A percentile compares a stretch with the other conserved stretches of the same genome.
These are phyloP conservation scores for Falco rusticolus DNA, from an alignment of 2,797 vertebrate genomes.

Conservation along the genomic window DNA sequence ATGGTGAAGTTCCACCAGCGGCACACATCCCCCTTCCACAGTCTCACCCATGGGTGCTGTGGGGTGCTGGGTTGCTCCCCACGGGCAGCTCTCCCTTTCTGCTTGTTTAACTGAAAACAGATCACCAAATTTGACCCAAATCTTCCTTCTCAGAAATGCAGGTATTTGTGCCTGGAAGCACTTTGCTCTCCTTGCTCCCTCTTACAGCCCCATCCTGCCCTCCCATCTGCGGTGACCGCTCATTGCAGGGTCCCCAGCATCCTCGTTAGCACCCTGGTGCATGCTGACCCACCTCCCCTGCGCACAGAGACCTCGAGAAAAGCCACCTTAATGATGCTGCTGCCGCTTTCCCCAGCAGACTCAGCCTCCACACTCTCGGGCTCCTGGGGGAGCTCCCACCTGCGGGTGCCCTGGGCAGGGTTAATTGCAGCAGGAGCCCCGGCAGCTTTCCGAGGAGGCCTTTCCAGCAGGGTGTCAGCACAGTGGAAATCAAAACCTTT, in stretches of 20 bases:
- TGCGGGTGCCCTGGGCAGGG: neutral
- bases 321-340: neutral
- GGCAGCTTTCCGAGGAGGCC: neutral
- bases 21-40: neutral
- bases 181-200: neutral
- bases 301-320: neutral
- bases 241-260: neutral
- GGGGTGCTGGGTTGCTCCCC: neutral
- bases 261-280: neutral
- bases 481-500: neutral
- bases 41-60: fast-evolving
- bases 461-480: neutral
- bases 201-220: neutral
- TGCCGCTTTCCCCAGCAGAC: neutral
- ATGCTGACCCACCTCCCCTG: neutral
- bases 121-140: neutral
- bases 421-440: neutral
- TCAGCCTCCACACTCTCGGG: fast-evolving
- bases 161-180: neutral
- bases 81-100: fast-evolving
- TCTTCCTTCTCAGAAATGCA: no score
- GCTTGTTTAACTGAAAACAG: neutral
- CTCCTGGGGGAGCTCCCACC: neutral
- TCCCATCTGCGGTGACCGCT: fast-evolving
- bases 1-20: neutral